Conservation (phyloP, 2,113 vertebrate species). For the Chloroceryle aenea region DNA sequence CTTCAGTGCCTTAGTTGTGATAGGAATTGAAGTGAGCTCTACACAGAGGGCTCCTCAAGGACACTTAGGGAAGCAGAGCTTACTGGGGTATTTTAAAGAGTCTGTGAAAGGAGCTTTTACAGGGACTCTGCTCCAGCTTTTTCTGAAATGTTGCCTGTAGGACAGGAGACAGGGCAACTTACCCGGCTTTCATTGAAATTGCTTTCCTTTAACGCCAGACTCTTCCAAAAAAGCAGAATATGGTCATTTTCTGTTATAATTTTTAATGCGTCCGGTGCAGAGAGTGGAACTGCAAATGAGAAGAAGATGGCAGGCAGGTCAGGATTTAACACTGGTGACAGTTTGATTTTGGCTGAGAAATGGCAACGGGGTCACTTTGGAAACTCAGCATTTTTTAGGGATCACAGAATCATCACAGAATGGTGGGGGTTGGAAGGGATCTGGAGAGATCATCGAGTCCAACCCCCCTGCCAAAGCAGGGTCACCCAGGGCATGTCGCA, state of each 20-base stretch:
- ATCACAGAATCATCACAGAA: background rate
- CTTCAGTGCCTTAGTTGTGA: background rate
- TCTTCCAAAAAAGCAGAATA: conserved; percentile 95
- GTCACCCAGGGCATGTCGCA: no score
- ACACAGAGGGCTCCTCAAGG: background rate
- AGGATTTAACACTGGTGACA: background rate
- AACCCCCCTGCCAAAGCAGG: no score
- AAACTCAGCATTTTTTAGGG: background rate
- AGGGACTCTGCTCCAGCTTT: background rate
- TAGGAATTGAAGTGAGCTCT: background rate
- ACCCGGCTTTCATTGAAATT: conserved; percentile 94
- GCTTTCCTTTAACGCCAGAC: conserved; percentile 89
- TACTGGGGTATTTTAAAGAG: background rate
- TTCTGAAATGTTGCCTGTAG: background rate
- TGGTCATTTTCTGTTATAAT: conserved; percentile 92
- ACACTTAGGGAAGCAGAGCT: background rate
- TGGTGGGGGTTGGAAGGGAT: no score
- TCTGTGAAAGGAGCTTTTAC: background rate
- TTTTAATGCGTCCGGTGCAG: conserved; percentile 93
- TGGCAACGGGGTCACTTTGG: background rate
- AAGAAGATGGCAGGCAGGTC: background rate
- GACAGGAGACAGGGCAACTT: conserved; percentile 38
- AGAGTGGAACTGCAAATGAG: conserved; percentile 82
- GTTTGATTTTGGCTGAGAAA: background rate
- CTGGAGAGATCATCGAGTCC: no score